Conservation (phyloP, 1,140 invertebrate species). For the Forficula auricularia region DNA sequence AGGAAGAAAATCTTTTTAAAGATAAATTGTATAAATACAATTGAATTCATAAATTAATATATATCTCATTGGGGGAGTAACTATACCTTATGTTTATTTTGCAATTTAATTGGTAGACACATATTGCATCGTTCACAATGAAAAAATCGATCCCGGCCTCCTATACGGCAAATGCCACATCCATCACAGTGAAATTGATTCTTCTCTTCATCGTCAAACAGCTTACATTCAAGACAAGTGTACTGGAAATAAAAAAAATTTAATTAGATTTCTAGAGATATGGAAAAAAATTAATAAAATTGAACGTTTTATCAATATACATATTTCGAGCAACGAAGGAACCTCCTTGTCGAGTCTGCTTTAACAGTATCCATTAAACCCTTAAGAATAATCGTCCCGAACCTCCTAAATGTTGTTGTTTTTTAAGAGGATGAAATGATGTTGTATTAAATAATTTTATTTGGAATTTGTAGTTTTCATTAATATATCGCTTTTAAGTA, state of each 20-base stretch:
- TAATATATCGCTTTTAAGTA: too few species aligned
- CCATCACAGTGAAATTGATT: slow-evolving; percentile 75
- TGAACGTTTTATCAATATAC: slow-evolving; percentile 3
- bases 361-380: too few species aligned
- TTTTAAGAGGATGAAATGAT: too few species aligned
- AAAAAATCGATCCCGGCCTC: slow-evolving; percentile 68
- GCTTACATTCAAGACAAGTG: slow-evolving; percentile 65
- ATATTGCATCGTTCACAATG: slow-evolving; percentile 76
- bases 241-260: slow-evolving; percentile 37
- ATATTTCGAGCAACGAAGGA: background rate
- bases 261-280: background rate
- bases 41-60: too few species aligned
- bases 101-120: slow-evolving; percentile 59
- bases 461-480: too few species aligned
- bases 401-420: too few species aligned
- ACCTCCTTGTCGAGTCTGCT: too few species aligned
- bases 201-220: slow-evolving; percentile 79
- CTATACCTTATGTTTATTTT: slow-evolving; percentile 63
- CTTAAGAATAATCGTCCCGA: too few species aligned
- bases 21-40: too few species aligned
- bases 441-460: too few species aligned
- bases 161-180: slow-evolving; percentile 75
- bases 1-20: too few species aligned
- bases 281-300: background rate
- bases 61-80: too few species aligned